These are phyloP conservation scores for Phoenicopterus ruber DNA, from an alignment of 2,113 vertebrate species.

Conservation along the genomic window DNA sequence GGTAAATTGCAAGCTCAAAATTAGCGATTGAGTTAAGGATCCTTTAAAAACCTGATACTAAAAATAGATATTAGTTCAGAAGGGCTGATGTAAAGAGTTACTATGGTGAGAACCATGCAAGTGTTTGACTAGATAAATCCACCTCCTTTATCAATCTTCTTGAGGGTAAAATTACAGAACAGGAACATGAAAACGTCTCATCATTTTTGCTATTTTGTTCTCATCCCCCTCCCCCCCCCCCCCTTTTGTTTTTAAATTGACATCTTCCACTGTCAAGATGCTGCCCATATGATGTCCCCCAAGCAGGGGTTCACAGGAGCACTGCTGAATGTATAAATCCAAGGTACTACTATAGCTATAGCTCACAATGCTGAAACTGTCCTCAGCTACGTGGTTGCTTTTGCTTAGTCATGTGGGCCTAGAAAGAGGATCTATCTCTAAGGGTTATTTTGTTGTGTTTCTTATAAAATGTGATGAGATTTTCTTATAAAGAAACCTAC, in stretches of 20 bases:
- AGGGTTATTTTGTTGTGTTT: background rate
- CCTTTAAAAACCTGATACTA: background rate
- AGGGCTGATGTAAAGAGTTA: background rate
- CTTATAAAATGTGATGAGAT: background rate
- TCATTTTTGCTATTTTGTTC: background rate
- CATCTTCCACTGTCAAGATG: background rate
- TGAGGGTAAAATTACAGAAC: background rate
- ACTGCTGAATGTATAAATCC: background rate
- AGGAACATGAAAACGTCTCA: background rate
- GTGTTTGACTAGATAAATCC: background rate
- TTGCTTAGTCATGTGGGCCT: background rate
- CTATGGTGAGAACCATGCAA: background rate
- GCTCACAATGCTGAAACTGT: background rate
- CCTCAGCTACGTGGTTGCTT: background rate
- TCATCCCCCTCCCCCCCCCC: too few species aligned
- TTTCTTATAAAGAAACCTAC: background rate
- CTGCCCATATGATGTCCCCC: background rate
- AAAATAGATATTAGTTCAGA: background rate
- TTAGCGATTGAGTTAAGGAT: background rate
- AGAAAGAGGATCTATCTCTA: background rate
- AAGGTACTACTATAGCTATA: rapidly evolving
- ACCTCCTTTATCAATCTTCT: background rate
- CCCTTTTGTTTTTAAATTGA: background rate
- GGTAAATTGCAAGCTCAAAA: background rate
- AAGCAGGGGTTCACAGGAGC: background rate